Percentiles rank a stretch among this genome's conserved stretches.
Conservation (phyloP, 2,797 vertebrate species). For the Gallinago stenura region DNA sequence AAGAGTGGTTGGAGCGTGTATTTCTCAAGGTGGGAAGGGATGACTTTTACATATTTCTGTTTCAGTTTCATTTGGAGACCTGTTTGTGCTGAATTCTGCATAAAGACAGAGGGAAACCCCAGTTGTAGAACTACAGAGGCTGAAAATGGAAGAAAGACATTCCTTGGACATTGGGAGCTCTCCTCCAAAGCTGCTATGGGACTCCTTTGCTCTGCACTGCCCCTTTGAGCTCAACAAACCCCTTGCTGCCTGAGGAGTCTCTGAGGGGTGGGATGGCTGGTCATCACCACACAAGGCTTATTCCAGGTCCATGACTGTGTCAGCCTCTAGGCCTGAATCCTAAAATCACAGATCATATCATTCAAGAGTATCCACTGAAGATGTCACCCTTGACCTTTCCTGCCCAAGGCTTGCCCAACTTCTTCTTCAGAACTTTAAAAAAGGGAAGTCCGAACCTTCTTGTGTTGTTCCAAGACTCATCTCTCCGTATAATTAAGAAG, state of each 20-base stretch:
- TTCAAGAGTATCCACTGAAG: neutral
- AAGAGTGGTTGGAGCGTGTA: neutral
- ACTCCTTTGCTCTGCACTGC: neutral
- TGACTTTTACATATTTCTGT: neutral
- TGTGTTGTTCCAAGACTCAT: neutral
- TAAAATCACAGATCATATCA: neutral
- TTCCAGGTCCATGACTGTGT: neutral
- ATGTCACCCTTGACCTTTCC: neutral
- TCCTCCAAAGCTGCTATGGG: neutral
- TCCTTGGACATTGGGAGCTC: neutral
- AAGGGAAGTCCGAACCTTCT: neutral
- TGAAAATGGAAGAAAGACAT: neutral
- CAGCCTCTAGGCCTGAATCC: neutral
- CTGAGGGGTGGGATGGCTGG: neutral
- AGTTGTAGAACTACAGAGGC: neutral
- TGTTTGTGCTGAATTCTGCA: neutral
- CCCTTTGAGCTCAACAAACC: neutral
- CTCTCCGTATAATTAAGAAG: neutral
- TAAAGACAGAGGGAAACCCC: neutral
- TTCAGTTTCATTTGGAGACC: neutral
- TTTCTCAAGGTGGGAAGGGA: neutral
- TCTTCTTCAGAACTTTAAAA: neutral
- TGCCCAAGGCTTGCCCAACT: neutral
- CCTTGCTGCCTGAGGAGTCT: neutral
- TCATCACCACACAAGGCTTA: neutral